A percentile compares a stretch with the other conserved stretches of the same genome.
phyloP scores from a whole-genome alignment of 35 echinoderm and acorn worm species.

The Lytechinus pictus region DNA sequence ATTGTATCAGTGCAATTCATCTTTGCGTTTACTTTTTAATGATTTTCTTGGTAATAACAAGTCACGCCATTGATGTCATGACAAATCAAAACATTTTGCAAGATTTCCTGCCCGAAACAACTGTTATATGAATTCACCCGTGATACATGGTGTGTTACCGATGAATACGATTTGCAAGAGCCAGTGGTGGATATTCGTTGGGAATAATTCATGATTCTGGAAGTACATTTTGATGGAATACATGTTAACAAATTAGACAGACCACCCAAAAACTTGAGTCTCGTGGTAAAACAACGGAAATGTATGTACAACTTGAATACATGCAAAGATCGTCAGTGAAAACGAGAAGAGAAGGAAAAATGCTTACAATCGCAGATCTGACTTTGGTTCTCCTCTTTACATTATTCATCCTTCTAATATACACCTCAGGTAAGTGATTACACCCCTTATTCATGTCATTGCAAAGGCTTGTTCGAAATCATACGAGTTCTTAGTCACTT shows the following conservation, averaged over 20 bases:
- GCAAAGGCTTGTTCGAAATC: not conserved
- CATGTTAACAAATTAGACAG: not conserved
- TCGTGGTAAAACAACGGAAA: not conserved
- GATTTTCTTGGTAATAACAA: not conserved
- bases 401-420: not conserved
- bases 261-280: not conserved
- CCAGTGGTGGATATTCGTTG: not conserved
- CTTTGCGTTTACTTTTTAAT: not conserved
- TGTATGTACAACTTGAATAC: not conserved
- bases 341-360: not conserved
- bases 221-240: not conserved
- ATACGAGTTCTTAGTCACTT: not conserved
- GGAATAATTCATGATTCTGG: not conserved
- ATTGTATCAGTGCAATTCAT: not conserved
- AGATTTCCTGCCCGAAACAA: not conserved
- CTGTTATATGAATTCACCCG: not conserved
- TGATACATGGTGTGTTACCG: not conserved
- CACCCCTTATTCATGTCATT: not conserved
- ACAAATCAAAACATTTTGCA: not conserved
- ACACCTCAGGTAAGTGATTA: not conserved
- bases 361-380: not conserved
- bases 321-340: not conserved
- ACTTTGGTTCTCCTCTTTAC: not conserved
- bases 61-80: not conserved
- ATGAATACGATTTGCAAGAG: not conserved